A percentile compares a stretch with the other conserved stretches of the same genome.
These are phyloP conservation scores for Zaprionus camerounensis DNA, from an alignment of 1,140 invertebrate species.

Conservation along the genomic window DNA sequence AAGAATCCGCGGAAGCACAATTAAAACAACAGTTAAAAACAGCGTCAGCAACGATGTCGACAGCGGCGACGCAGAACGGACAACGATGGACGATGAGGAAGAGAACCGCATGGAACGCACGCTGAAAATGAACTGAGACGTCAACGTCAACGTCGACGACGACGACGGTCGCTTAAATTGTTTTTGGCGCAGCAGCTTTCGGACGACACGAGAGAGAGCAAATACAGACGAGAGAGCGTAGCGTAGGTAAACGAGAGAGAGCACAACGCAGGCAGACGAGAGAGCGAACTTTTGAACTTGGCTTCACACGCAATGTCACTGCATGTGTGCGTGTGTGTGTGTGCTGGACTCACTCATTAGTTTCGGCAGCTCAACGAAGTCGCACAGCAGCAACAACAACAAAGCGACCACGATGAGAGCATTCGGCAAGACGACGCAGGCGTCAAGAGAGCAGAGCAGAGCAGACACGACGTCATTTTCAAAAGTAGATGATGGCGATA, in stretches of 20 bases:
- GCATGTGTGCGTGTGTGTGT: slow-evolving; percentile 25
- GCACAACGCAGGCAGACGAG: neutral
- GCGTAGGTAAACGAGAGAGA: neutral
- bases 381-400: slow-evolving; percentile 7
- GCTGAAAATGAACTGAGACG: slow-evolving; percentile 68
- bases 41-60: slow-evolving; percentile 10
- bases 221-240: slow-evolving; percentile 15
- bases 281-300: slow-evolving; percentile 72
- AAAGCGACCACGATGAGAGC: neutral
- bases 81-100: slow-evolving; percentile 29
- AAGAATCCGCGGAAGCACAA: slow-evolving; percentile 64
- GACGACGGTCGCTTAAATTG: slow-evolving; percentile 42
- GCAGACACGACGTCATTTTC: slow-evolving; percentile 54
- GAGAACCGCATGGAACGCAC: slow-evolving; percentile 67
- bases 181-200: slow-evolving; percentile 61
- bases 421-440: slow-evolving; percentile 2
- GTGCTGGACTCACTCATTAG: slow-evolving; percentile 42
- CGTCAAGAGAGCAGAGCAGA: slow-evolving; percentile 12
- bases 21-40: slow-evolving; percentile 42
- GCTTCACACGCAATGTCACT: slow-evolving; percentile 54
- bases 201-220: slow-evolving; percentile 24
- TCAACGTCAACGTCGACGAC: slow-evolving; percentile 26
- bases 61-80: neutral
- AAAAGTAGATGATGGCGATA: slow-evolving; percentile 39
- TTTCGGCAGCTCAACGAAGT: slow-evolving; percentile 40